These are phyloP conservation scores for Dendrophyllia cribrosa DNA, from an alignment of 64 coral and sea anemone species.

Conservation along the genomic window DNA sequence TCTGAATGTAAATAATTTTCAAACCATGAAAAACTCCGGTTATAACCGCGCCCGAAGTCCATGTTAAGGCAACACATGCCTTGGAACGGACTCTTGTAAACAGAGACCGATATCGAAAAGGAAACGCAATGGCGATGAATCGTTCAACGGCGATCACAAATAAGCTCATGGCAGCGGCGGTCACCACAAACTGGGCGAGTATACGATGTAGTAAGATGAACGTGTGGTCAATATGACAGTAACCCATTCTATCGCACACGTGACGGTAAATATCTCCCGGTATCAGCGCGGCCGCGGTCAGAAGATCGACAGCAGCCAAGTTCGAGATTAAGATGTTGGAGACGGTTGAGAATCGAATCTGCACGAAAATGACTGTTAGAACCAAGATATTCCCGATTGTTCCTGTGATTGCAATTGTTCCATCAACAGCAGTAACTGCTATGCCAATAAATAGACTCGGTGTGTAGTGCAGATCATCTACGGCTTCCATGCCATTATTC, in stretches of 20 bases:
- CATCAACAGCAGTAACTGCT: not conserved
- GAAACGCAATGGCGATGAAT: conserved; percentile 27
- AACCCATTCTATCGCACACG: conserved; percentile 19
- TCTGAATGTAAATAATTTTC: not conserved
- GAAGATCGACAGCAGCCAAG: not conserved
- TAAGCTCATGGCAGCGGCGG: not conserved
- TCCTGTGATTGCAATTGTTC: conserved; percentile 30
- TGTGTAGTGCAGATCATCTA: not conserved
- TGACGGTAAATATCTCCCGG: conserved; percentile 35
- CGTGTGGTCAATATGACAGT: not conserved
- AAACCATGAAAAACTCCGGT: conserved; percentile 27
- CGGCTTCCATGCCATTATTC: not conserved
- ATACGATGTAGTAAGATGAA: not conserved
- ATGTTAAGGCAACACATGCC: not conserved
- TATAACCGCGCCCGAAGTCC: not conserved
- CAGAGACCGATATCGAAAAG: conserved; percentile 16
- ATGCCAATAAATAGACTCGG: not conserved
- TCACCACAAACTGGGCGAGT: conserved; percentile 28
- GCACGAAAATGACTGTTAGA: conserved; percentile 30
- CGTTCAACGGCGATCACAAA: conserved; percentile 22
- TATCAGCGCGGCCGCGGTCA: not conserved
- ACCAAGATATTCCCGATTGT: conserved; percentile 33
- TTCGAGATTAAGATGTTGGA: conserved; percentile 44
- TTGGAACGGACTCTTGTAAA: not conserved
- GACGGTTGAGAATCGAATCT: conserved; percentile 36